Conservation (phyloP, 2,888 invertebrate species). For the Adineta ricciae region DNA sequence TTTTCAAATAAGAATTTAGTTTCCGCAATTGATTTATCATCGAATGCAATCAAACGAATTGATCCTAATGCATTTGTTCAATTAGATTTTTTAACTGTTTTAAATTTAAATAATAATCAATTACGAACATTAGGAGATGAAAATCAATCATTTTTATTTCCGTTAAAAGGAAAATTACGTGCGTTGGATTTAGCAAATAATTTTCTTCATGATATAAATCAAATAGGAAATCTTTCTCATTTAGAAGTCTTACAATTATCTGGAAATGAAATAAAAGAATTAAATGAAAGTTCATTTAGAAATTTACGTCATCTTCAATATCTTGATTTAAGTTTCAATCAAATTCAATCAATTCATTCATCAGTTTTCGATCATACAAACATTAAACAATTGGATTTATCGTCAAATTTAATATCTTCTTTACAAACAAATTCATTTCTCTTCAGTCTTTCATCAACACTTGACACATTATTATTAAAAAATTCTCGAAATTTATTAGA, state of each 20-base stretch:
- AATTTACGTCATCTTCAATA: too few relatives aligned
- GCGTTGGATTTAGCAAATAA: too few relatives aligned
- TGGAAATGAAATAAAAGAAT: too few relatives aligned
- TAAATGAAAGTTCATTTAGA: too few relatives aligned
- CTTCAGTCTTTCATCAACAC: too few relatives aligned
- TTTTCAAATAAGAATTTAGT: neutral
- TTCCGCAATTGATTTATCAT: neutral
- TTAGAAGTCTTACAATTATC: neutral
- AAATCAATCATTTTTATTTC: neutral
- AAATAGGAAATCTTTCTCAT: neutral
- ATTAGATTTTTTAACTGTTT: neutral
- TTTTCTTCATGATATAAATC: too few relatives aligned
- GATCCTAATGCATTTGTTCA: neutral
- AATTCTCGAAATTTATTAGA: too few relatives aligned
- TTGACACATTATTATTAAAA: too few relatives aligned
- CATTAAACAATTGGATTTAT: neutral
- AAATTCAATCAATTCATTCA: too few relatives aligned
- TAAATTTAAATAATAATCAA: neutral
- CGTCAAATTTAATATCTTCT: neutral
- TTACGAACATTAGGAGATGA: neutral
- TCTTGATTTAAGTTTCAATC: too few relatives aligned
- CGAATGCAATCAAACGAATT: neutral
- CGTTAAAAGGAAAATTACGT: neutral
- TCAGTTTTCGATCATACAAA: neutral
- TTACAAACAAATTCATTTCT: neutral